A percentile compares a stretch with the other conserved stretches of the same genome.
Evolutionary conservation across 2,113 vertebrate genomes (phyloP).

Genomic region (Cryptomyrus ogoouensis): DNA sequence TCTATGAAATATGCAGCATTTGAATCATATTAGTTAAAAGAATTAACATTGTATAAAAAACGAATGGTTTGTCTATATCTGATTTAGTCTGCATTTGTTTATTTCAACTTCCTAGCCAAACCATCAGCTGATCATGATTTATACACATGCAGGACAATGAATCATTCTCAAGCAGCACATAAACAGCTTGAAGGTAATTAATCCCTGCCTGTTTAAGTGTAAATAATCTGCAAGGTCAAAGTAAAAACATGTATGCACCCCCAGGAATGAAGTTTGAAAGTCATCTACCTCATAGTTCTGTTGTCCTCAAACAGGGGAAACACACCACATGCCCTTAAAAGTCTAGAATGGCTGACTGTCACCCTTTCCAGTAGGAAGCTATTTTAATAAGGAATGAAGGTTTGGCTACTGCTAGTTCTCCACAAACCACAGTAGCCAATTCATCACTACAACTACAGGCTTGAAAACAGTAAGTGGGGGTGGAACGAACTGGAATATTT

Average conservation of each 20-base stretch:
- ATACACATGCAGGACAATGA: background rate
- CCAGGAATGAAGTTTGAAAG: background rate
- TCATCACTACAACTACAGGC: background rate
- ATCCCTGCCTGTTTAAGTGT: background rate
- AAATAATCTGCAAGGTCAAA: background rate
- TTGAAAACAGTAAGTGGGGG: background rate
- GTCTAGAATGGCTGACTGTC: background rate
- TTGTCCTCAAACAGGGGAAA: background rate
- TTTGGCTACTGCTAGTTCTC: background rate
- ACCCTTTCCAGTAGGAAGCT: background rate
- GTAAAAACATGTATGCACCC: background rate
- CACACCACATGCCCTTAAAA: background rate
- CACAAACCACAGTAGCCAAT: background rate
- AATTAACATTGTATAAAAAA: background rate
- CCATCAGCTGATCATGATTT: background rate
- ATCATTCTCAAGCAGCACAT: background rate
- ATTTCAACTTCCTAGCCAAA: background rate
- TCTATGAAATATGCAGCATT: background rate
- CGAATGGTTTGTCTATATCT: background rate
- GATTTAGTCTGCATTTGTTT: background rate
- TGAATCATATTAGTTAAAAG: background rate
- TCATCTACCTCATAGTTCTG: background rate
- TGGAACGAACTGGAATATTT: background rate
- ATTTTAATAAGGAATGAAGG: constrained; percentile 12
- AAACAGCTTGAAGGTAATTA: background rate